These are phyloP conservation scores for Leptopilina boulardi DNA, from an alignment of 1,140 invertebrate species.

Conservation along the genomic window DNA sequence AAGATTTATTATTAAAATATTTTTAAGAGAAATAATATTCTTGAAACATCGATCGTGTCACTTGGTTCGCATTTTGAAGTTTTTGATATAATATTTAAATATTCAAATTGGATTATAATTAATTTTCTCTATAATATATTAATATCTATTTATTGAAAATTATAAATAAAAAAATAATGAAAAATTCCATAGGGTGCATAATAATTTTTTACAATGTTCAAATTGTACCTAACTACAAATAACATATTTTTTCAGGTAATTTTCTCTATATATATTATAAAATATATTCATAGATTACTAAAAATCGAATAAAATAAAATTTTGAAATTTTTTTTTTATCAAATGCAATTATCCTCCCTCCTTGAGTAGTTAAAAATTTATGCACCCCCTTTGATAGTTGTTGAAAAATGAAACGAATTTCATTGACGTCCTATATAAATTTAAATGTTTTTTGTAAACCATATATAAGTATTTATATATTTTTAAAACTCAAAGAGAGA, in stretches of 20 bases:
- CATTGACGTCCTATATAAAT: background rate
- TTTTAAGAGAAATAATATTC: too few relatives aligned
- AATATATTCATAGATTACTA: too few relatives aligned
- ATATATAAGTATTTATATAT: background rate
- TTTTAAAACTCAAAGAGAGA: background rate
- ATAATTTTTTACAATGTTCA: background rate
- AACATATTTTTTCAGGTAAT: background rate
- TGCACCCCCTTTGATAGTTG: background rate
- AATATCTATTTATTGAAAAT: too few relatives aligned
- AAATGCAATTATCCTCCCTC: background rate
- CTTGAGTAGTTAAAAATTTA: background rate
- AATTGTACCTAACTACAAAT: background rate
- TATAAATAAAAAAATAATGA: background rate
- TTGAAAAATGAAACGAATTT: slow-evolving; percentile 3
- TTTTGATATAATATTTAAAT: too few relatives aligned
- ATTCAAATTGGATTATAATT: background rate
- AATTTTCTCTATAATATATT: background rate
- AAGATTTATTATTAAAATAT: too few relatives aligned
- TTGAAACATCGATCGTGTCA: too few relatives aligned
- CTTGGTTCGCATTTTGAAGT: too few relatives aligned
- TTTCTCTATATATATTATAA: background rate
- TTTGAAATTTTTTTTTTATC: background rate
- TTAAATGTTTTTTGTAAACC: slow-evolving; percentile 15
- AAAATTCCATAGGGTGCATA: slow-evolving; percentile 20
- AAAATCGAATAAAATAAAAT: too few relatives aligned